Conservation (phyloP, 1,140 invertebrate species). For the Lordiphosa clarofinis region DNA sequence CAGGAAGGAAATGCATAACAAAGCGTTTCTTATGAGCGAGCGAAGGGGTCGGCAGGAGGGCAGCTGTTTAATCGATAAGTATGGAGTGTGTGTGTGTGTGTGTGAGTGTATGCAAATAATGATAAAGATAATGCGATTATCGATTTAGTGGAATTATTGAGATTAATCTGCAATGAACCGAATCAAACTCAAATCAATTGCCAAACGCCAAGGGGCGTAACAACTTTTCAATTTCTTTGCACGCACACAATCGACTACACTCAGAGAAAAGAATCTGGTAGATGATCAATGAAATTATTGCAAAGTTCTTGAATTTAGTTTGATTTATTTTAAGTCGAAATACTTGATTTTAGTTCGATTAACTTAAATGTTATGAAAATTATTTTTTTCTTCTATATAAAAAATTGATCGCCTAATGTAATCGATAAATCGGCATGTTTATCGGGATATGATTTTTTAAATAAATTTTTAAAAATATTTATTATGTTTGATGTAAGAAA, state of each 20-base stretch:
- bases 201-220: slow-evolving; percentile 36
- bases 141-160: slow-evolving; percentile 10
- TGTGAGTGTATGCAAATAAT: slow-evolving; percentile 11
- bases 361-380: no score
- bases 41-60: background rate
- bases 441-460: no score
- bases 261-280: no score
- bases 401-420: no score
- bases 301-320: no score
- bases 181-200: slow-evolving; percentile 58
- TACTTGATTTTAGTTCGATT: no score
- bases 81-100: slow-evolving; percentile 21
- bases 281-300: no score
- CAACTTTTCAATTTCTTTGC: slow-evolving; percentile 45
- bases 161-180: slow-evolving; percentile 28
- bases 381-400: no score
- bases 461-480: no score
- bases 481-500: no score
- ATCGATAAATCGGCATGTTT: no score
- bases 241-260: slow-evolving; percentile 26
- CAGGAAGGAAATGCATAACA: slow-evolving; percentile 71
- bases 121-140: background rate
- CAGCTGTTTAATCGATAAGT: slow-evolving; percentile 65
- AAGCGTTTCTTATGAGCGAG: slow-evolving; percentile 56
- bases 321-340: no score